A percentile compares a stretch with the other conserved stretches of the same genome.
Conservation (phyloP, 2,888 invertebrate species). For the Drosophila barbarae region DNA sequence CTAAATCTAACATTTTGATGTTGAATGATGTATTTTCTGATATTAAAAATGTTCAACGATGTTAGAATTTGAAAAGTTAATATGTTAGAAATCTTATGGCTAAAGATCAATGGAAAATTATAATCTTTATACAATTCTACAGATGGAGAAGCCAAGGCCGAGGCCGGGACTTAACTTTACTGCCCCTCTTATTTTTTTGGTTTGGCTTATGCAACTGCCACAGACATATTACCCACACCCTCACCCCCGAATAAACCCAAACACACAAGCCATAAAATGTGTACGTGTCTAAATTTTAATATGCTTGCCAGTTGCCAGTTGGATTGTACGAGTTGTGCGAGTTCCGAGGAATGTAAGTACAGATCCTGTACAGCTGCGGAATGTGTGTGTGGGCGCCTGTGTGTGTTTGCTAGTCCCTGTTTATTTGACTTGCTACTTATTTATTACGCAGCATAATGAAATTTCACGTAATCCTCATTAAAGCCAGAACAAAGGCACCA, state of each 20-base stretch:
- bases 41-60: background rate
- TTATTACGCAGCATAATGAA: conserved; percentile 65
- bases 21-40: too few relatives aligned
- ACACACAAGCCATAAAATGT: conserved; percentile 64
- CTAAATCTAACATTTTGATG: too few relatives aligned
- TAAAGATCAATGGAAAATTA: background rate
- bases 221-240: conserved; percentile 3
- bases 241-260: background rate
- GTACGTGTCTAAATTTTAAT: conserved; percentile 73
- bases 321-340: conserved; percentile 20
- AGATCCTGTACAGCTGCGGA: conserved; percentile 34
- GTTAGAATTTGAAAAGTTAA: background rate
- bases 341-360: conserved; percentile 24
- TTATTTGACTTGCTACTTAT: conserved; percentile 67
- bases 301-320: conserved; percentile 53
- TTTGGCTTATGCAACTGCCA: conserved; percentile 20
- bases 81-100: background rate
- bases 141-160: background rate
- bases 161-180: background rate
- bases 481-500: conserved; percentile 26
- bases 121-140: background rate
- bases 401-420: conserved; percentile 27
- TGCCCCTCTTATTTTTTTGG: background rate
- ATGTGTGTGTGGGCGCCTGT: conserved; percentile 16
- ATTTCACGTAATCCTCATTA: conserved; percentile 66